Evolutionary conservation across 2,797 vertebrate genomes (phyloP).

Genomic region (Uromys caudimaculatus): DNA sequence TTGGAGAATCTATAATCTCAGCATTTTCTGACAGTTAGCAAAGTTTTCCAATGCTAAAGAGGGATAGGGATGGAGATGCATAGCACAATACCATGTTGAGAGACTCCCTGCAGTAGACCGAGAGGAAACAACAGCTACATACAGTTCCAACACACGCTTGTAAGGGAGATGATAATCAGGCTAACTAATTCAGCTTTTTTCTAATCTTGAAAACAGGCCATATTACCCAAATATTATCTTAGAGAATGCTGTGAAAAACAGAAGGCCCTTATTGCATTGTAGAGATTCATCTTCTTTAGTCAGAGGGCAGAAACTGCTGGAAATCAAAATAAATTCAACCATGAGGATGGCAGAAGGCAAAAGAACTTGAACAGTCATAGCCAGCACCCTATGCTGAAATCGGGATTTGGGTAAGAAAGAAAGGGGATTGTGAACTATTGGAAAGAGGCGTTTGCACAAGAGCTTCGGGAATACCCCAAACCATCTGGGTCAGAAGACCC

Average conservation of each 20-base stretch:
- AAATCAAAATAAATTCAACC: conserved; percentile 27
- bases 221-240: conserved; percentile 34
- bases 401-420: background rate
- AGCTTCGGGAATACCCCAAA: background rate
- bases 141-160: background rate
- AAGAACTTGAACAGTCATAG: background rate
- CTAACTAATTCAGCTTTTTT: background rate
- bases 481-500: background rate
- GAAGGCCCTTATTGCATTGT: background rate
- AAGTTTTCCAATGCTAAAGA: background rate
- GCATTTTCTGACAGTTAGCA: background rate
- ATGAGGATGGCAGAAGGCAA: background rate
- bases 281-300: background rate
- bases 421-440: background rate
- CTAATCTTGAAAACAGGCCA: background rate
- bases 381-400: background rate
- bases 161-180: background rate
- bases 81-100: background rate
- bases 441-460: background rate
- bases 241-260: background rate
- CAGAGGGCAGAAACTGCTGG: background rate
- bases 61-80: background rate
- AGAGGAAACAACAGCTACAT: background rate
- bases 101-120: background rate
- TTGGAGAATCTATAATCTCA: background rate